Percentiles rank a stretch among this genome's conserved stretches.
Evolutionary conservation across 2,888 invertebrate species (phyloP).

Genomic region (Trichacis sp.): DNA sequence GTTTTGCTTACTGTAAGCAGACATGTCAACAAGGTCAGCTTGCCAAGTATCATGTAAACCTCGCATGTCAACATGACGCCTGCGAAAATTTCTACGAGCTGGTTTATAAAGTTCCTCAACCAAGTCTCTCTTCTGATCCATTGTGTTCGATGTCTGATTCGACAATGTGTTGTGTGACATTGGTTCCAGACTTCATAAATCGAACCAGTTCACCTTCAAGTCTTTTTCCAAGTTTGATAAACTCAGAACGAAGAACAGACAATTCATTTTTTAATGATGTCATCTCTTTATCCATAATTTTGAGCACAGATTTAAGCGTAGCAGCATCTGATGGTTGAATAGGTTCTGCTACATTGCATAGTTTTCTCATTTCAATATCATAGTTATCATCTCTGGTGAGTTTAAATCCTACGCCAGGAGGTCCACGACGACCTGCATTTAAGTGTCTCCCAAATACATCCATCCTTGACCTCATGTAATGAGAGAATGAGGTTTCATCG

Average conservation of each 20-base stretch:
- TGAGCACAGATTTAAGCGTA: not conserved
- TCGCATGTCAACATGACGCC: conserved; percentile 1
- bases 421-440: not conserved
- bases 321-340: conserved; percentile 11
- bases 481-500: not conserved
- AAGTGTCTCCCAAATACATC: conserved; percentile 11
- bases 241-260: too few relatives aligned
- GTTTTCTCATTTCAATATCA: conserved; percentile 20
- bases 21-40: conserved; percentile 62
- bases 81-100: conserved; percentile 2
- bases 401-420: conserved; percentile 12
- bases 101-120: conserved; percentile 9
- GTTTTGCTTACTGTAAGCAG: conserved; percentile 49
- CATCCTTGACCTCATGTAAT: not conserved
- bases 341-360: conserved; percentile 22
- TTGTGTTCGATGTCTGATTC: not conserved
- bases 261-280: not conserved
- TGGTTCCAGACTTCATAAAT: too few relatives aligned
- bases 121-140: conserved; percentile 3
- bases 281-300: not conserved
- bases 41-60: conserved; percentile 45
- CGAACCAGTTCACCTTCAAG: too few relatives aligned
- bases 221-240: not conserved
- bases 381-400: conserved; percentile 19
- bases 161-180: too few relatives aligned